Conservation (phyloP, 2,888 invertebrate species). For the Argyresthia albistria region DNA sequence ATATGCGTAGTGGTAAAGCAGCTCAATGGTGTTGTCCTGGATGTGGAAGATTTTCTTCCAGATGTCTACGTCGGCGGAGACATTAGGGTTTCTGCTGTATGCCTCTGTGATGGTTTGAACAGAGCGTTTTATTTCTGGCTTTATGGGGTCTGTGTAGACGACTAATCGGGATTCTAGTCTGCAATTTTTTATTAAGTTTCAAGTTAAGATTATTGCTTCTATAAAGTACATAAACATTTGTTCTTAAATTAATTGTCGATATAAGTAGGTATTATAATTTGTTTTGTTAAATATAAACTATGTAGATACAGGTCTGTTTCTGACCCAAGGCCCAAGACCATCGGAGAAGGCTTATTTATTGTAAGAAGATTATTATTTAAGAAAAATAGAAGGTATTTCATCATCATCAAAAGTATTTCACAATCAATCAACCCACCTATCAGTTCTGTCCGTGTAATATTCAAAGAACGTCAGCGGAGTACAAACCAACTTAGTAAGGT, state of each 20-base stretch:
- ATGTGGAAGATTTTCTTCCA: constrained; percentile 77
- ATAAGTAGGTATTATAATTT: no score
- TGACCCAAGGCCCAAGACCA: background rate
- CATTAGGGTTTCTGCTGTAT: constrained; percentile 68
- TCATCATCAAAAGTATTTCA: no score
- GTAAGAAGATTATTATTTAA: no score
- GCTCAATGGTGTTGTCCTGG: constrained; percentile 70
- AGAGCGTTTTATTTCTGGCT: constrained; percentile 40
- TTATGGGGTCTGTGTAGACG: constrained; percentile 39
- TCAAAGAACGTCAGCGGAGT: constrained; percentile 66
- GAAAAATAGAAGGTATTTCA: no score
- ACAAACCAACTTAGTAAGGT: constrained; percentile 74
- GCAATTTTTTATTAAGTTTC: constrained; percentile 2
- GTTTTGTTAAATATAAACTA: no score
- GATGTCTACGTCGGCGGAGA: constrained; percentile 75
- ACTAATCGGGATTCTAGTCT: constrained; percentile 47
- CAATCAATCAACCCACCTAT: constrained; percentile 44
- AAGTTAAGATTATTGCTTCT: background rate
- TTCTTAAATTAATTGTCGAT: no score
- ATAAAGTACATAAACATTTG: no score
- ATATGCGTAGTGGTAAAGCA: constrained; percentile 76
- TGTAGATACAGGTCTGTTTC: no score
- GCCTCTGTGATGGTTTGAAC: constrained; percentile 71
- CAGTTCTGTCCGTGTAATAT: constrained; percentile 70
- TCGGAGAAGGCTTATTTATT: background rate